Base-by-base conservation (phyloP, 1,140 invertebrate species). In the Bombus ignitus region DNA sequence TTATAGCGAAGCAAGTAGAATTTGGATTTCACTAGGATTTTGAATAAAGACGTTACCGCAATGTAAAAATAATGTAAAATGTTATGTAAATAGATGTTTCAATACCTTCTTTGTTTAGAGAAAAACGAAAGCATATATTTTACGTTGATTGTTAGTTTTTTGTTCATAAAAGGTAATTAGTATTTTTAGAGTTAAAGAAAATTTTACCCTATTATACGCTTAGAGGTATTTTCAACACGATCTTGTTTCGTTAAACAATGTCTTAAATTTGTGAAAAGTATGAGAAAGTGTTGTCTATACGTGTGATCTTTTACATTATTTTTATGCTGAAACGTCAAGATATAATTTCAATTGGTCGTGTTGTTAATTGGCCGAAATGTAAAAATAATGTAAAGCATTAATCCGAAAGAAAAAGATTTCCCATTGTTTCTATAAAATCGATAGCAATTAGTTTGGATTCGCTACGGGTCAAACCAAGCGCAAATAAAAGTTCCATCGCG, bases 401-500 rank as follows among this genome's bases (percentile, higher is more conserved):
- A n/a, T 28, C 28, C 4, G 28, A 62, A n/a, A 62, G 59, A 12
- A 62, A 59, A 44, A 57, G 22, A 75, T 32, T 74, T 28, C 28
- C 32, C 5, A 42, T 25, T 44, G 22, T 80, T 22, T n/a, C 83
- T 28, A 28, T 32, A 59, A 59, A 83, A 87, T 74, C 86, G 86
- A 87, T 79, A 39, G 39, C 70, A 87, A 84, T 79, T 87, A 84
- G 74, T 79, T 32, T 39, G 75, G 47, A 44, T 44, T 73, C 47
- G 53, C 10, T 73, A 25, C 75, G 44, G 28, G 81, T 74, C 53
- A 84, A 87, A 87, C 66, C 68, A 47, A 79, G 42, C 44, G 75
- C 68, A 79, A 87, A 84, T 71, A 87, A 66, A 84, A 83, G 47
- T 65, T 77, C n/a, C 44, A 47, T 74, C 81, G 71, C 47, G 74